Conservation (phyloP, 2,888 invertebrate genomes). For the Lysandra bellargus region DNA sequence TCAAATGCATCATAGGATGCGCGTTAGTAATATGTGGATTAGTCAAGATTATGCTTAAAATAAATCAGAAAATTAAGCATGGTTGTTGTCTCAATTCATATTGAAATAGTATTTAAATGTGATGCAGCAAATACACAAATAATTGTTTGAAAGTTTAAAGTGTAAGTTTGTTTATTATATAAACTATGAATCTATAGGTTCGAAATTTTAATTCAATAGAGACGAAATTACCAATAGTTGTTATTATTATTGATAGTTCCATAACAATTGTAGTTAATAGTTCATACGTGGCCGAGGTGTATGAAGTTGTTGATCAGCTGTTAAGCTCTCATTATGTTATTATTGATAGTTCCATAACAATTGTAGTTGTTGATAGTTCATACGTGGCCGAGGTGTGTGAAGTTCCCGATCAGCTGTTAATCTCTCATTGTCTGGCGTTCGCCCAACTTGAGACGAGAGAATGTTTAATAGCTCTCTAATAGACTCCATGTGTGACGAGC, state of each 20-base stretch:
- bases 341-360: background rate
- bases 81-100: too few species aligned
- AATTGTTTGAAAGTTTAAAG: too few species aligned
- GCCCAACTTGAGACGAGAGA: slow-evolving; percentile 41
- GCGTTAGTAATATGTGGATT: too few species aligned
- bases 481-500: slow-evolving; percentile 39
- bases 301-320: slow-evolving; percentile 38
- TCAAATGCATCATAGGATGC: too few species aligned
- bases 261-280: slow-evolving; percentile 30
- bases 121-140: too few species aligned
- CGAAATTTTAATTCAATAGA: too few species aligned
- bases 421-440: slow-evolving; percentile 42
- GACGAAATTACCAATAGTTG: too few species aligned
- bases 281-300: slow-evolving; percentile 32
- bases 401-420: slow-evolving; percentile 41
- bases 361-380: slow-evolving; percentile 31
- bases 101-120: too few species aligned
- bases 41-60: too few species aligned
- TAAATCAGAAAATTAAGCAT: too few species aligned
- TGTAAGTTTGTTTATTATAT: too few species aligned
- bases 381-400: slow-evolving; percentile 34
- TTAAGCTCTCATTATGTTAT: slow-evolving; percentile 39
- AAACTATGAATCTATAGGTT: too few species aligned
- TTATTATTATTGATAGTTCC: background rate
- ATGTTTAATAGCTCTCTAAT: slow-evolving; percentile 43